Conservation (phyloP, 2,888 invertebrate genomes). For the Andrena bicolor region DNA sequence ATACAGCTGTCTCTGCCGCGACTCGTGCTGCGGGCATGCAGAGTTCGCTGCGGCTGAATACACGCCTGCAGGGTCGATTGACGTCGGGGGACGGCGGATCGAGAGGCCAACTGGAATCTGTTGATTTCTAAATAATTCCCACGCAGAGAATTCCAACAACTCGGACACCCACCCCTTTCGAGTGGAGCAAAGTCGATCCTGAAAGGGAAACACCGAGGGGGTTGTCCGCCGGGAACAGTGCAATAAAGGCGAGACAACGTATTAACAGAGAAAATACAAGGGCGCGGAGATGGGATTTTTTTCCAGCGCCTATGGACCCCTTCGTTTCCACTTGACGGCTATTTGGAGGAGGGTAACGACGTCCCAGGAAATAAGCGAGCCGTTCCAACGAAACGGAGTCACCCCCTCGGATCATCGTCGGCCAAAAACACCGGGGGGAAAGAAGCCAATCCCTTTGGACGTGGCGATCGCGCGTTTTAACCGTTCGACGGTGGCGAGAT, state of each 20-base stretch:
- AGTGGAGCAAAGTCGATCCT: constrained; percentile 11
- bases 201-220: not conserved
- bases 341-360: constrained; percentile 29
- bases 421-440: not conserved
- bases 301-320: constrained; percentile 24
- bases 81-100: not conserved
- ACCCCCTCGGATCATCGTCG: not conserved
- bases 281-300: constrained; percentile 45
- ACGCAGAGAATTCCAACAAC: too few species aligned
- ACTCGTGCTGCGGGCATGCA: not conserved
- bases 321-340: constrained; percentile 33
- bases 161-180: not conserved
- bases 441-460: too few species aligned
- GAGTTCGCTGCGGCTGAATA: not conserved
- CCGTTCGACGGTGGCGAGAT: not conserved
- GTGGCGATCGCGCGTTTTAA: constrained; percentile 4
- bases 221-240: not conserved
- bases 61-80: not conserved
- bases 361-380: not conserved
- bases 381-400: not conserved
- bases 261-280: constrained; percentile 44
- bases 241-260: constrained; percentile 48
- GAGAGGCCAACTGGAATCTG: not conserved
- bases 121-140: not conserved
- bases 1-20: not conserved